These are phyloP conservation scores for Scyliorhinus canicula DNA, from an alignment of 2,797 vertebrate genomes.

Conservation along the genomic window DNA sequence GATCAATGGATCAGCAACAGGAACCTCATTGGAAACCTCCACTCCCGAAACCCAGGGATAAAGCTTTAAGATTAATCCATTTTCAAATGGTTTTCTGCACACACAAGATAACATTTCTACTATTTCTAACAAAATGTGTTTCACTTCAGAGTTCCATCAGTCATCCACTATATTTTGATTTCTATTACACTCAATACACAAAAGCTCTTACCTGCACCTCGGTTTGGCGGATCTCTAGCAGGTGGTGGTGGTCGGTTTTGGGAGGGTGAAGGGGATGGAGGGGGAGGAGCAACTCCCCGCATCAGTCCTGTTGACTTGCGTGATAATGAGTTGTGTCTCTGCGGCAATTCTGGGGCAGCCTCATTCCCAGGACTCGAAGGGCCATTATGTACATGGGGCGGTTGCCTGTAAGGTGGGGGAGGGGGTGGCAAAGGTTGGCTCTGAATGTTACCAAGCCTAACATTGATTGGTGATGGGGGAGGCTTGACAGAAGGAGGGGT, in stretches of 20 bases:
- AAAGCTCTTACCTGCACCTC: slow-evolving; percentile 72
- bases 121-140: neutral
- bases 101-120: neutral
- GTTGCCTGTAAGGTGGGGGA: slow-evolving; percentile 78
- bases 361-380: slow-evolving; percentile 63
- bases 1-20: neutral
- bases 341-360: slow-evolving; percentile 79
- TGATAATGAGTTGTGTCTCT: slow-evolving; percentile 88
- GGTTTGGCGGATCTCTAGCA: slow-evolving; percentile 78
- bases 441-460: slow-evolving; percentile 54
- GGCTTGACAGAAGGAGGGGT: slow-evolving; percentile 62
- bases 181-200: neutral
- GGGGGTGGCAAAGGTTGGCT: slow-evolving; percentile 70
- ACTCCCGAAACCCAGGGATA: neutral
- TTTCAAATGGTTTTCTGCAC: neutral
- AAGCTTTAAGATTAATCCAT: neutral
- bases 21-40: neutral
- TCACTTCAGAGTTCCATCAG: neutral
- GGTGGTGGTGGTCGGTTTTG: slow-evolving; percentile 79
- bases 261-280: slow-evolving; percentile 67
- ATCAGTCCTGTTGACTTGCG: slow-evolving; percentile 64
- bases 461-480: slow-evolving; percentile 62
- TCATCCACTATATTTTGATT: neutral
- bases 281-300: slow-evolving; percentile 60
- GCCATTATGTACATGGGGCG: slow-evolving; percentile 68